Evolutionary conservation across 2,797 vertebrate species (phyloP), one percentile per base, ranked within the genome.

Genomic region (Borostomias antarcticus): DNA sequence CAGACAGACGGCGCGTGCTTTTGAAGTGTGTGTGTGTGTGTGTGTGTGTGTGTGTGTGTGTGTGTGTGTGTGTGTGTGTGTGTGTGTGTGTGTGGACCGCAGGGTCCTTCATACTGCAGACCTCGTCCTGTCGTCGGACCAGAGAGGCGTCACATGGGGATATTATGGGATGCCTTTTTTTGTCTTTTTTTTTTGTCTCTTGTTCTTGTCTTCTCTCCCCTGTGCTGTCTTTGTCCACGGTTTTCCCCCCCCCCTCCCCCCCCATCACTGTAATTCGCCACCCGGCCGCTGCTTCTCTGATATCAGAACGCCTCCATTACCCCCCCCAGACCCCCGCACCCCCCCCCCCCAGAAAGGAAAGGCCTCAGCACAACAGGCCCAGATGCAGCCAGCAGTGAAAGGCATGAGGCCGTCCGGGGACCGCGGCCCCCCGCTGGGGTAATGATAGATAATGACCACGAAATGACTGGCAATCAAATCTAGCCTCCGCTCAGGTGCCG

Each of bases 281-380:
- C 40, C 40, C 54, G 64, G 21, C 65, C 37, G 47, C 15, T 40
- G 9, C n/a, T 40, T 2, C 35, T 52, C 56, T 60, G 56, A 43
- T 60, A 45, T 51, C 65, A 68, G 52, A 59, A 23, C 45, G 30
- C 1, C n/a, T 7, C 56, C 25, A 43, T 68, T 68, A 59, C 59
- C 48, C 43, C 64, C 45, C 10, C 30, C 29, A 15, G 4, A 33
- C 30, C 21, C 9, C 21, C 5, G 52, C 35, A 7, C 35, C 32
- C 35, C 35, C 35, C 8, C 35, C 11, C n/a, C n/a, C n/a, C n/a
- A n/a, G n/a, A n/a, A n/a, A n/a, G n/a, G n/a, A n/a, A n/a, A n/a
- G n/a, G n/a, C n/a, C 37, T 21, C 47, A 23, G 26, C 15, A 54
- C 64, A 58, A 45, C 28, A 21, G 35, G 32, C 52, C 64, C 54